A percentile compares a stretch with the other conserved stretches of the same genome.
phyloP scores from a whole-genome alignment of 1,140 invertebrate species.

The Nasonia vitripennis region DNA sequence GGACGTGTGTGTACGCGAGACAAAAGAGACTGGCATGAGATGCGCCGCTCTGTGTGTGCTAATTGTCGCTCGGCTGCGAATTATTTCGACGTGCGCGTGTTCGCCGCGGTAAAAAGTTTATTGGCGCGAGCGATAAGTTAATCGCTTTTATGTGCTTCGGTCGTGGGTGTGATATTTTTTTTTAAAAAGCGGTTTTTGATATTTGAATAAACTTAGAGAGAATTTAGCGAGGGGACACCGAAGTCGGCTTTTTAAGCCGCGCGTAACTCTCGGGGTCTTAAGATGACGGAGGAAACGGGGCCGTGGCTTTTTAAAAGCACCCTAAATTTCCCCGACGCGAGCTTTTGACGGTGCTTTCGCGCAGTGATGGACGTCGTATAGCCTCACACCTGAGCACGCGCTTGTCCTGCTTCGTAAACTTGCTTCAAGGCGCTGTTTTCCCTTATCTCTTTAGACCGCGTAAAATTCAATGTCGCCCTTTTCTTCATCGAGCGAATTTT shows the following conservation, averaged over 20 bases:
- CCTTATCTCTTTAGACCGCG: no score
- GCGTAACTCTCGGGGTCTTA: neutral
- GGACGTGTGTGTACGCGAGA: neutral
- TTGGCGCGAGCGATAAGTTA: neutral
- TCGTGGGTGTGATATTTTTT: neutral
- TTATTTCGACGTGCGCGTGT: neutral
- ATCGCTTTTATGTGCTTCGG: neutral
- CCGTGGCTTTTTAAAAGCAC: slow-evolving; percentile 53
- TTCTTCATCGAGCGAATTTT: no score
- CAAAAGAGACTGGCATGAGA: slow-evolving; percentile 30
- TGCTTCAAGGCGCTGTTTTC: no score
- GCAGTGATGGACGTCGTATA: neutral
- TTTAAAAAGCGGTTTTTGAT: neutral
- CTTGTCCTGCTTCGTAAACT: neutral
- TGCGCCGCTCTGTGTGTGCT: slow-evolving; percentile 1
- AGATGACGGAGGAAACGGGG: neutral
- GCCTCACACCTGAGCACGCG: neutral
- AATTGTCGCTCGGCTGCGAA: slow-evolving; percentile 4
- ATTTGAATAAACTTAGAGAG: neutral
- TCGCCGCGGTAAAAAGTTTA: slow-evolving; percentile 20
- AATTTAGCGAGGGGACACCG: neutral
- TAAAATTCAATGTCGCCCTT: no score
- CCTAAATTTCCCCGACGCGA: slow-evolving; percentile 58
- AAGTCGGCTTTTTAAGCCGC: neutral
- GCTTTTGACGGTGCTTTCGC: neutral